Conservation (phyloP, 2,113 vertebrate species). For the Megaceryle torquata region DNA sequence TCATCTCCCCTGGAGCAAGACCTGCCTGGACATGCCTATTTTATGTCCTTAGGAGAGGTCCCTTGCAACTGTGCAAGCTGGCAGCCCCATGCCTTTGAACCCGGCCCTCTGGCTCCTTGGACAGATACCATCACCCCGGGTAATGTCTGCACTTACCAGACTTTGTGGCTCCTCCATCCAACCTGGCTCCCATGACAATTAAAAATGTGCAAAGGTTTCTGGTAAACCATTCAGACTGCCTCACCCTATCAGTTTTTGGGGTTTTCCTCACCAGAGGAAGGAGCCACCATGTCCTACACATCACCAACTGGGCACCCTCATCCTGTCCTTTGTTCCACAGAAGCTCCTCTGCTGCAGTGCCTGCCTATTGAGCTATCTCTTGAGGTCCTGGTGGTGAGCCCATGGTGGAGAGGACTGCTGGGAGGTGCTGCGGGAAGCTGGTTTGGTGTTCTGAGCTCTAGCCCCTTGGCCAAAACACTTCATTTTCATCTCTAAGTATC, state of each 20-base stretch:
- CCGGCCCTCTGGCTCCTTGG: background rate
- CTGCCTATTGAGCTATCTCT: background rate
- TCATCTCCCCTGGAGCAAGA: background rate
- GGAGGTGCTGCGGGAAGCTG: background rate
- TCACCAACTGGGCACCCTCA: background rate
- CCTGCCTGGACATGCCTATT: background rate
- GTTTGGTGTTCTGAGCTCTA: background rate
- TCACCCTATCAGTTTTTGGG: background rate
- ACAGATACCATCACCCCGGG: background rate
- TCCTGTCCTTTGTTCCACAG: background rate
- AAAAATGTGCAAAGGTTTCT: background rate
- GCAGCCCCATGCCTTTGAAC: background rate
- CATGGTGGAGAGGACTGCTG: fast-evolving
- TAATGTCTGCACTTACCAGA: background rate
- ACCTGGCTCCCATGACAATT: background rate
- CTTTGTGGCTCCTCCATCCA: background rate
- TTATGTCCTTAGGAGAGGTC: background rate
- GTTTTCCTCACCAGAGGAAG: background rate
- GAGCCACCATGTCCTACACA: fast-evolving
- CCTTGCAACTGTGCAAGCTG: background rate
- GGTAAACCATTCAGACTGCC: background rate
- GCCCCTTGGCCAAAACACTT: background rate
- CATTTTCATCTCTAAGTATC: background rate
- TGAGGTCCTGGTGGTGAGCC: background rate
- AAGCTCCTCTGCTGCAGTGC: background rate